Evolutionary conservation across 2,797 vertebrate species (phyloP).

Genomic region (Typhlichthys eigenmanni): DNA sequence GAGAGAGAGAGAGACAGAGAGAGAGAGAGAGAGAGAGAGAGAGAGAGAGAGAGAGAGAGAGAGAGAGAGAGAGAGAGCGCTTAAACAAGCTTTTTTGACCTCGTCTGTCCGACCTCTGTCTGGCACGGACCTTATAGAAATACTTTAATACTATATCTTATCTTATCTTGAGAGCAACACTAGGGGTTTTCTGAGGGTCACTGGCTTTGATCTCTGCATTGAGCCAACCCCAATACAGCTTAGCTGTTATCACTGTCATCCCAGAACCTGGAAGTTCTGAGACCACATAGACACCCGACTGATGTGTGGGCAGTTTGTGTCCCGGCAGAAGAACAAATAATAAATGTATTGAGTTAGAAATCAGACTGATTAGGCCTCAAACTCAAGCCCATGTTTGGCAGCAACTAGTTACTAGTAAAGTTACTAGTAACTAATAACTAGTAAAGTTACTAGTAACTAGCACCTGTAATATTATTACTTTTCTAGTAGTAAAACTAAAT

Average conservation of each 20-base stretch:
- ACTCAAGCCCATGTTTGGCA: too few relatives aligned
- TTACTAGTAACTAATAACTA: too few relatives aligned
- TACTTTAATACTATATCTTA: constrained; percentile 14
- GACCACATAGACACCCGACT: constrained; percentile 7
- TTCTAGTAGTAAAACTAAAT: too few relatives aligned
- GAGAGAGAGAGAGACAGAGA: too few relatives aligned
- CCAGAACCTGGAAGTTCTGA: constrained; percentile 72
- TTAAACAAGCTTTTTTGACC: neutral
- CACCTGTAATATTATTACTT: neutral
- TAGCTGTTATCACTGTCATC: constrained; percentile 89
- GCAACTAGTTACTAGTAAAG: too few relatives aligned
- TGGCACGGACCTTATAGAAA: neutral
- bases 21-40: neutral
- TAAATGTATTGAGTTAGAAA: neutral
- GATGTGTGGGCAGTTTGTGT: constrained; percentile 47
- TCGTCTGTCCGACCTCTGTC: neutral
- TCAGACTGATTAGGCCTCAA: too few relatives aligned
- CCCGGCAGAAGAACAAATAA: constrained; percentile 23
- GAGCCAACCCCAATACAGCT: constrained; percentile 90
- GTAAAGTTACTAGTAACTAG: too few relatives aligned
- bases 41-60: neutral
- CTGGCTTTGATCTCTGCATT: constrained; percentile 89
- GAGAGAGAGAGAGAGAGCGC: neutral
- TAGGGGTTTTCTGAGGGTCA: constrained; percentile 77
- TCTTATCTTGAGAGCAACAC: constrained; percentile 69